Conservation (phyloP, 2,113 vertebrate genomes). For the Odocoileus virginianus region DNA sequence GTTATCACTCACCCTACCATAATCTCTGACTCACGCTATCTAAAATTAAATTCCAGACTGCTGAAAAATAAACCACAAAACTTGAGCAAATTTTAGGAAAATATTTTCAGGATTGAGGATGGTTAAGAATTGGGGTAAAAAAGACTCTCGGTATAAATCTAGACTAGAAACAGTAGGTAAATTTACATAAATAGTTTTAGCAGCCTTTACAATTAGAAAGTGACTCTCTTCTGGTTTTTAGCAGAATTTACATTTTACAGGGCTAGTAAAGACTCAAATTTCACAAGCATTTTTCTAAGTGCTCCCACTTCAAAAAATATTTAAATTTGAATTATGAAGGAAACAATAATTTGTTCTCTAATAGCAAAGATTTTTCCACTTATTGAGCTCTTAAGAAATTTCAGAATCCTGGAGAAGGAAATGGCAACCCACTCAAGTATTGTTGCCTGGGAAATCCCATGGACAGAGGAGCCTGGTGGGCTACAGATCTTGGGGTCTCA, state of each 20-base stretch:
- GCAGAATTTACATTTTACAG: neutral
- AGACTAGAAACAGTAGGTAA: neutral
- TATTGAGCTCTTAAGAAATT: neutral
- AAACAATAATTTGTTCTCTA: neutral
- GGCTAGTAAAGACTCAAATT: neutral
- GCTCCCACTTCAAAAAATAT: neutral
- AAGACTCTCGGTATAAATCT: neutral
- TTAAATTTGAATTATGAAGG: neutral
- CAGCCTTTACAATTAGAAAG: neutral
- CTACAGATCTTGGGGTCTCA: neutral
- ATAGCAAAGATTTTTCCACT: neutral
- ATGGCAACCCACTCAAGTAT: neutral
- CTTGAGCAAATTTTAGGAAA: neutral
- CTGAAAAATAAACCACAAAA: conserved; percentile 13
- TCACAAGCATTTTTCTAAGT: neutral
- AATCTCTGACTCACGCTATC: neutral
- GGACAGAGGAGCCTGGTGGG: neutral
- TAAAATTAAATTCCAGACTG: neutral
- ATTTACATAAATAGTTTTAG: neutral
- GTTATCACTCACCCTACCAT: neutral
- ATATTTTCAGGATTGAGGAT: neutral
- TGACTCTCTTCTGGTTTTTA: neutral
- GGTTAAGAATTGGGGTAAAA: neutral
- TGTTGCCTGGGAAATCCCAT: neutral
- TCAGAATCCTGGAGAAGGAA: neutral